Percentiles rank a stretch among this genome's conserved stretches.
Evolutionary conservation across 2,888 invertebrate species (phyloP).

Genomic region (Aelia acuminata): DNA sequence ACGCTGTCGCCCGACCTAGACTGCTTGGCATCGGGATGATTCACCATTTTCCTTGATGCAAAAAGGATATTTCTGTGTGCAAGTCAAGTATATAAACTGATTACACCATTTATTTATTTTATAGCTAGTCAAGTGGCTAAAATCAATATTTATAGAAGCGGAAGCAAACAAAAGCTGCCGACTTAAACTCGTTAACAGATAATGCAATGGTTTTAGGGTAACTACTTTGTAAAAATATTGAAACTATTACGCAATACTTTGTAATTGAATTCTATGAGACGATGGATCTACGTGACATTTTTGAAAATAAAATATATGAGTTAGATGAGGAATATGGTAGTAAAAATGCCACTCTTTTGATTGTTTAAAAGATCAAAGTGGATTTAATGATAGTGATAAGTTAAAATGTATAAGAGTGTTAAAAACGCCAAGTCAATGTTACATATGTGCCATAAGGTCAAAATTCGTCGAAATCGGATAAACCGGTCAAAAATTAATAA

Average conservation of each 20-base stretch:
- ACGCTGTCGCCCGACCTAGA: constrained; percentile 2
- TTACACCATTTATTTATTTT: constrained; percentile 20
- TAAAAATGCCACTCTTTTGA: too few relatives aligned
- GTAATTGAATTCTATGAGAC: not conserved
- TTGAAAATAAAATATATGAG: too few relatives aligned
- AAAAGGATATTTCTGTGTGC: not conserved
- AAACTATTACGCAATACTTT: not conserved
- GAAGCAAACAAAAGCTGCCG: not conserved
- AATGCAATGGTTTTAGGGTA: not conserved
- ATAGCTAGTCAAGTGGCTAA: not conserved
- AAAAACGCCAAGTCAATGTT: too few relatives aligned
- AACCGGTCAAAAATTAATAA: too few relatives aligned
- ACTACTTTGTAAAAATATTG: not conserved
- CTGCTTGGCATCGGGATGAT: constrained; percentile 3
- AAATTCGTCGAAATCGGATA: too few relatives aligned
- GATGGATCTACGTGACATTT: too few relatives aligned
- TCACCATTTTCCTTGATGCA: constrained; percentile 4
- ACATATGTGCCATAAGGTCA: too few relatives aligned
- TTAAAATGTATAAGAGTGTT: too few relatives aligned
- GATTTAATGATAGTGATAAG: too few relatives aligned
- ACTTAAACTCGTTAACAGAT: not conserved
- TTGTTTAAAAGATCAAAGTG: too few relatives aligned
- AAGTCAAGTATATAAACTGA: not conserved
- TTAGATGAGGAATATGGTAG: too few relatives aligned
- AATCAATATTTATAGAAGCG: not conserved